Conservation (phyloP, 2,888 invertebrate genomes). For the Philonicus albiceps region DNA sequence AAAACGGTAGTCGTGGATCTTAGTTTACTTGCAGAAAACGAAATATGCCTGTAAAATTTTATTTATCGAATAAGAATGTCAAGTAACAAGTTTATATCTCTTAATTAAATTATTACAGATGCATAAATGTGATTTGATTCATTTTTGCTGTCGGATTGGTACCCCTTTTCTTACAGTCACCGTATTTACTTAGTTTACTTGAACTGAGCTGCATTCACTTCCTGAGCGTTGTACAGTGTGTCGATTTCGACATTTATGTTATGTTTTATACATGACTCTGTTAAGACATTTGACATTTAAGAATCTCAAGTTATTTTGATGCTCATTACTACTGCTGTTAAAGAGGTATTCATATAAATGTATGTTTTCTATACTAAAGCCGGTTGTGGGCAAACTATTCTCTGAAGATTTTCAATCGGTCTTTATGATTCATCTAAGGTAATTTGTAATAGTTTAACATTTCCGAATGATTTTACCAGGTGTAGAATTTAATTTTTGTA, state of each 20-base stretch:
- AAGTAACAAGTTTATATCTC: not conserved
- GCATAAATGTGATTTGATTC: not conserved
- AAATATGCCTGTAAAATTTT: not conserved
- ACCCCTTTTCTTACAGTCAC: not conserved
- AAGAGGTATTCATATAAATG: not conserved
- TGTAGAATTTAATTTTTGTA: too few relatives aligned
- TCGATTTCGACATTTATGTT: not conserved
- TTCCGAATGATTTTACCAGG: too few relatives aligned
- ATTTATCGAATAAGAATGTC: not conserved
- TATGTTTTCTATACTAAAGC: not conserved
- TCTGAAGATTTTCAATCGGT: not conserved
- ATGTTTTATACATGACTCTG: not conserved
- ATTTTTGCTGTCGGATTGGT: not conserved
- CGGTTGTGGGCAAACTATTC: not conserved
- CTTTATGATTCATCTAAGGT: too few relatives aligned
- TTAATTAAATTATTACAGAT: not conserved
- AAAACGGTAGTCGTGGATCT: not conserved
- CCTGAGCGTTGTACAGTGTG: not conserved
- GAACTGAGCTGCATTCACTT: not conserved
- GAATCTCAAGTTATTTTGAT: not conserved
- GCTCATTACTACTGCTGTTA: not conserved
- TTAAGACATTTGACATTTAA: not conserved
- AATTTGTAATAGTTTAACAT: not conserved
- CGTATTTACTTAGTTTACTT: too few relatives aligned
- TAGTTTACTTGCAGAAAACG: not conserved